These are phyloP conservation scores for Priocnemis perturbator DNA, from an alignment of 2,888 invertebrate genomes.

Conservation along the genomic window DNA sequence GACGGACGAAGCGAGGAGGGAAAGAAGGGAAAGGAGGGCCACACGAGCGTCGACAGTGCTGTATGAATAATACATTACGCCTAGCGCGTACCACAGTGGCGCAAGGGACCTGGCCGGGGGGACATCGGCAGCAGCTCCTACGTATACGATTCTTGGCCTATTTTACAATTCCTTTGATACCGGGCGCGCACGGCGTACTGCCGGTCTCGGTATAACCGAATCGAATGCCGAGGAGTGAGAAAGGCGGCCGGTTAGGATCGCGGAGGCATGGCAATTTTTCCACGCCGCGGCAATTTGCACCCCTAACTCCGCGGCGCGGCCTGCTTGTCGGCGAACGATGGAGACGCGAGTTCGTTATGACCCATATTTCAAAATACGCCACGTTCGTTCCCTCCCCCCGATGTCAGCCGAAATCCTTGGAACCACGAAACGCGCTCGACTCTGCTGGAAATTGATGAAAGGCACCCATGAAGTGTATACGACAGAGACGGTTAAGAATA, in stretches of 20 bases:
- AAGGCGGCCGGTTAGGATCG: background rate
- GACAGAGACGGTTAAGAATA: too few species aligned
- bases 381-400: background rate
- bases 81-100: slow-evolving; percentile 33
- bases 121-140: slow-evolving; percentile 15
- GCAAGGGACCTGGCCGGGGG: background rate
- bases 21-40: slow-evolving; percentile 13
- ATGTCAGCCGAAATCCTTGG: background rate
- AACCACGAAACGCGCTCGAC: background rate
- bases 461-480: too few species aligned
- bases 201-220: slow-evolving; percentile 27
- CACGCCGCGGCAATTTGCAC: slow-evolving; percentile 2
- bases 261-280: slow-evolving; percentile 1
- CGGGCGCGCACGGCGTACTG: slow-evolving; percentile 17
- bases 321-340: background rate
- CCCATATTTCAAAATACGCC: background rate
- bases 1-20: background rate
- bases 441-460: background rate
- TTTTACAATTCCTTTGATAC: slow-evolving; percentile 52
- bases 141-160: slow-evolving; percentile 45
- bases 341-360: background rate
- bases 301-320: background rate
- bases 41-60: slow-evolving; percentile 32
- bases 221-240: slow-evolving; percentile 19
- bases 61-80: slow-evolving; percentile 49